These are phyloP conservation scores for Tortricodes alternella DNA, from an alignment of 2,888 invertebrate species.

Conservation along the genomic window DNA sequence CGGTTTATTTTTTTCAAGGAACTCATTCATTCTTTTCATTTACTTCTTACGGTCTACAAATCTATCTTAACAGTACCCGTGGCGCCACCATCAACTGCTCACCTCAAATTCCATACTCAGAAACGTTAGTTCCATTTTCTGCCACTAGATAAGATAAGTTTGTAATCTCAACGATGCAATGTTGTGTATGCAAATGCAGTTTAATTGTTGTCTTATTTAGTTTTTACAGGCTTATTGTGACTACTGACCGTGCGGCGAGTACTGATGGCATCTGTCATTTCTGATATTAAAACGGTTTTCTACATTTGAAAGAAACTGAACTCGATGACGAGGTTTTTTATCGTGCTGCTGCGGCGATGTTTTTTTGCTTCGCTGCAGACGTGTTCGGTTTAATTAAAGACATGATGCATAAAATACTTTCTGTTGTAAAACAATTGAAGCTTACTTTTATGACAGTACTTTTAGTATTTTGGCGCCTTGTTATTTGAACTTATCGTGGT, in stretches of 20 bases:
- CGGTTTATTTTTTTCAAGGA: slow-evolving; percentile 45
- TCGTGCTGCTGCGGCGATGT: slow-evolving; percentile 42
- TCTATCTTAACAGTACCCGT: neutral
- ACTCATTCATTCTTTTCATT: slow-evolving; percentile 58
- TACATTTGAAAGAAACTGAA: slow-evolving; percentile 58
- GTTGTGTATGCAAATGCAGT: slow-evolving; percentile 73
- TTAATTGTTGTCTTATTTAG: slow-evolving; percentile 59
- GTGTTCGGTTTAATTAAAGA: slow-evolving; percentile 25
- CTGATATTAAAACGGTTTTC: slow-evolving; percentile 68
- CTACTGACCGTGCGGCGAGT: slow-evolving; percentile 45
- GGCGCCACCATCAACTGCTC: slow-evolving; percentile 2
- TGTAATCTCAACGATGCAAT: slow-evolving; percentile 48
- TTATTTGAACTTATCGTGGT: too few species aligned
- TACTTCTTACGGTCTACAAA: slow-evolving; percentile 42
- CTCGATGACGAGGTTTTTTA: slow-evolving; percentile 59
- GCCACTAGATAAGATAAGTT: slow-evolving; percentile 13
- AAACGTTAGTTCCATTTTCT: slow-evolving; percentile 10
- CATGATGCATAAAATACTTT: slow-evolving; percentile 15
- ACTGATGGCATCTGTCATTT: slow-evolving; percentile 79
- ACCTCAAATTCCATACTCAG: neutral
- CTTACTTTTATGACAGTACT: neutral
- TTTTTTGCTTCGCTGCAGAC: slow-evolving; percentile 27
- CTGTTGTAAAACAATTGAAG: neutral
- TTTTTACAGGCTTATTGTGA: slow-evolving; percentile 42
- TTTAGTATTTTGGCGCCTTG: neutral